Conservation (phyloP, 2,888 invertebrate species). For the Neoscelio sp. region DNA sequence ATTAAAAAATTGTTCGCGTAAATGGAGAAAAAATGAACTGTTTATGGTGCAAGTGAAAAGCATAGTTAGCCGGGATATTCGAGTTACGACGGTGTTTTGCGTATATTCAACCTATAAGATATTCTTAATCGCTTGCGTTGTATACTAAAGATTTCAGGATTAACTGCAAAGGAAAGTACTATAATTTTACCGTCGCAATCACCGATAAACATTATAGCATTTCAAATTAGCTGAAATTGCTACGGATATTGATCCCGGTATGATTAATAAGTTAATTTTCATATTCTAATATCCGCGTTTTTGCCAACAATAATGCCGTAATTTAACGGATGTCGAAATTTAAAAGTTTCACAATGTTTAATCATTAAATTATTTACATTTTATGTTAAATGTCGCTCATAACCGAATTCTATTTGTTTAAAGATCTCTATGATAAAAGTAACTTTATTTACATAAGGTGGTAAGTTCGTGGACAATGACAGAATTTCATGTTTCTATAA, state of each 20-base stretch:
- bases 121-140: conserved; percentile 72
- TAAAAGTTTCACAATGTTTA: too few relatives aligned
- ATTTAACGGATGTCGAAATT: too few relatives aligned
- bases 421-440: too few relatives aligned
- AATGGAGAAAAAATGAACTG: conserved; percentile 29
- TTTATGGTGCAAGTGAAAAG: conserved; percentile 46
- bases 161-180: conserved; percentile 71
- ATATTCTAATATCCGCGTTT: conserved; percentile 34
- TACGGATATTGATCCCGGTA: conserved; percentile 70
- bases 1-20: conserved; percentile 16
- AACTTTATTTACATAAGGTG: too few relatives aligned
- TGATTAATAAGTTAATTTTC: conserved; percentile 54
- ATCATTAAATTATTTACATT: too few relatives aligned
- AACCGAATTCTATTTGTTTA: too few relatives aligned
- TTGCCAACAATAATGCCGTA: neutral
- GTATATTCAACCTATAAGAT: conserved; percentile 68
- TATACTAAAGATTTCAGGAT: conserved; percentile 71
- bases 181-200: conserved; percentile 74
- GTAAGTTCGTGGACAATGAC: too few relatives aligned
- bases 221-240: conserved; percentile 68
- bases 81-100: conserved; percentile 55
- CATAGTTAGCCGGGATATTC: conserved; percentile 29
- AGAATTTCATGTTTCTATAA: too few relatives aligned
- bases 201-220: conserved; percentile 72
- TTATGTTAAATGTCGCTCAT: too few relatives aligned